Percentiles rank a stretch among this genome's conserved stretches.
These are phyloP conservation scores for Agelas oroides DNA, from an alignment of 37 sponge, comb jelly and placozoan species.

Conservation along the genomic window DNA sequence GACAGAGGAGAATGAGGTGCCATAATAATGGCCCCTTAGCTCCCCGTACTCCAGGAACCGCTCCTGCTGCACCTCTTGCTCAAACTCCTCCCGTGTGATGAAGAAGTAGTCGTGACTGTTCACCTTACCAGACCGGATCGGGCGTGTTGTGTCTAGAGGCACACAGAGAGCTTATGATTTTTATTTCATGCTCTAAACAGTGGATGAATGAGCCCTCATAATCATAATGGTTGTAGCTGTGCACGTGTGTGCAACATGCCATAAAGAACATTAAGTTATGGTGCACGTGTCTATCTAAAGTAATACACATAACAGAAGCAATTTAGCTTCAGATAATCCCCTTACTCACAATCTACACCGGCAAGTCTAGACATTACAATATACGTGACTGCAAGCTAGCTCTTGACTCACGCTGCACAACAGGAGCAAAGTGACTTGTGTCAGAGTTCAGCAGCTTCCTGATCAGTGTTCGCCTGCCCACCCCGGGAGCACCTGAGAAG, in stretches of 20 bases:
- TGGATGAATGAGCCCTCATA: no score
- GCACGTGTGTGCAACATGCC: no score
- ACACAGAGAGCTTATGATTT: no score
- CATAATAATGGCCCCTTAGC: conserved; percentile 84
- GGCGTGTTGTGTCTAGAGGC: conserved; percentile 81
- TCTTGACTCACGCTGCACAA: conserved; percentile 88
- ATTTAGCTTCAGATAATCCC: no score
- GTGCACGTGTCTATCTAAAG: no score
- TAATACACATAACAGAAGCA: no score
- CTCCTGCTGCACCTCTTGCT: conserved; percentile 68
- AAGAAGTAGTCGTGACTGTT: conserved; percentile 88
- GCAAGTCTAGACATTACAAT: no score
- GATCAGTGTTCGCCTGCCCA: conserved; percentile 84
- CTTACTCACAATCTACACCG: no score
- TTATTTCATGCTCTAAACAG: no score
- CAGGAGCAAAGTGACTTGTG: conserved; percentile 66
- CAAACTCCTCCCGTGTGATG: conserved; percentile 87
- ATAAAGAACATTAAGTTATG: no score
- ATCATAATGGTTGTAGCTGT: no score
- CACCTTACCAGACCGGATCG: conserved; percentile 71
- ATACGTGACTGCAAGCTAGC: no score
- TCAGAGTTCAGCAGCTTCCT: conserved; percentile 74
- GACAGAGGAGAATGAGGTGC: conserved; percentile 79
- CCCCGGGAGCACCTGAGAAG: conserved; percentile 83
- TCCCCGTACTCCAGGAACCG: conserved; percentile 91